Evolutionary conservation across 2,113 vertebrate species (phyloP).

Genomic region (Plestiodon gilberti): DNA sequence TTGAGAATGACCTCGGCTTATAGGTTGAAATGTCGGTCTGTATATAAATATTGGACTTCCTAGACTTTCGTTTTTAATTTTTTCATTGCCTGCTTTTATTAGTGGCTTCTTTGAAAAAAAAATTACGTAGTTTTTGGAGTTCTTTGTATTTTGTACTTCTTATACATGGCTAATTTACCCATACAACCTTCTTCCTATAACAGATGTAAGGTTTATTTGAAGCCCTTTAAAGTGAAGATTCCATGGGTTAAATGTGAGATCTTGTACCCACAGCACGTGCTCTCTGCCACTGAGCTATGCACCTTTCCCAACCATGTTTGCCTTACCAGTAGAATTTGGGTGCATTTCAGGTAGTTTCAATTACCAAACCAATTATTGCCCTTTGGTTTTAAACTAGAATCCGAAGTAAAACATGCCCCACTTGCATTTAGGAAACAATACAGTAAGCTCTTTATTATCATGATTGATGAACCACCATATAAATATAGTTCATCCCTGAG

Average conservation of each 20-base stretch:
- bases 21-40: no score
- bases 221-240: neutral
- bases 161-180: no score
- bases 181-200: no score
- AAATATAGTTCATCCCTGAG: conserved; percentile 34
- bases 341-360: conserved; percentile 29
- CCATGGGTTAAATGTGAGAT: neutral
- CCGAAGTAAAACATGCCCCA: conserved; percentile 38
- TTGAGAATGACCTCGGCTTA: no score
- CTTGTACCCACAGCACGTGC: neutral
- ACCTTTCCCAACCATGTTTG: neutral
- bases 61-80: no score
- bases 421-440: conserved; percentile 38
- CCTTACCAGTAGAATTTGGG: neutral
- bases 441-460: conserved; percentile 29
- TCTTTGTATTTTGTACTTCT: no score
- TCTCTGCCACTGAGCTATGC: neutral
- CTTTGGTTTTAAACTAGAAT: conserved; percentile 24
- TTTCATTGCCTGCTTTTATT: no score
- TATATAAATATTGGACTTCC: no score
- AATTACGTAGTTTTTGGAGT: no score
- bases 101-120: no score
- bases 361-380: neutral
- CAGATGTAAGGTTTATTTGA: neutral
- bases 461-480: conserved; percentile 47